Conservation (phyloP, 2,113 vertebrate genomes). For the Sinosuthora webbiana region DNA sequence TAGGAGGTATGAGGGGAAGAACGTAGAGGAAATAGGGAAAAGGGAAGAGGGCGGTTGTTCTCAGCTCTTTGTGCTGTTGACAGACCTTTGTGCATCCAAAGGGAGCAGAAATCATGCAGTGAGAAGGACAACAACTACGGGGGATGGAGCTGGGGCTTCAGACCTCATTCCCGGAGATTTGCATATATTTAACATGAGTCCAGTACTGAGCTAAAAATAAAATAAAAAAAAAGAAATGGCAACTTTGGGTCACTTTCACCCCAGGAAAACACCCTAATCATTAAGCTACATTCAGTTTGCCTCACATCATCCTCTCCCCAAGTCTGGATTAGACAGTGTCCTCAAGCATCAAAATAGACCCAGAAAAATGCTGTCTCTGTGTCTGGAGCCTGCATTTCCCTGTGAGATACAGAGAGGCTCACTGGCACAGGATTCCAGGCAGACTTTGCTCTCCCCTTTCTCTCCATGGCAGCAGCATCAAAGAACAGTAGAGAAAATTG, state of each 20-base stretch:
- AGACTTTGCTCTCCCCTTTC: background rate
- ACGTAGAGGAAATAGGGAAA: background rate
- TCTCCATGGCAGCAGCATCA: background rate
- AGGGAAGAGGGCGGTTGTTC: background rate
- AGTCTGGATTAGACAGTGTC: background rate
- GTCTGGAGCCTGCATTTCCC: background rate
- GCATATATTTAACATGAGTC: background rate
- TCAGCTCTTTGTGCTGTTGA: background rate
- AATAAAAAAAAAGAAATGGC: background rate
- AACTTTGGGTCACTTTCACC: background rate
- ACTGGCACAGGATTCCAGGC: background rate
- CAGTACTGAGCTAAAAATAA: background rate
- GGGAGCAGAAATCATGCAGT: background rate
- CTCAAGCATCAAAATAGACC: background rate
- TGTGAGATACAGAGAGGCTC: background rate
- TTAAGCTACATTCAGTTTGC: background rate
- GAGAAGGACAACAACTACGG: background rate
- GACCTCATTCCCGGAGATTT: background rate
- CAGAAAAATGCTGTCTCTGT: background rate
- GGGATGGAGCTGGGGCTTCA: background rate
- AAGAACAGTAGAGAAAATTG: background rate
- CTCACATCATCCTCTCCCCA: background rate
- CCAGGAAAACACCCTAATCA: background rate
- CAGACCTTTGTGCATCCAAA: background rate
- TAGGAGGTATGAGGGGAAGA: fast-evolving